Evolutionary conservation across 2,888 invertebrate genomes (phyloP), one percentile per base, ranked within the genome.

Genomic region (Ferrisia virgata): DNA sequence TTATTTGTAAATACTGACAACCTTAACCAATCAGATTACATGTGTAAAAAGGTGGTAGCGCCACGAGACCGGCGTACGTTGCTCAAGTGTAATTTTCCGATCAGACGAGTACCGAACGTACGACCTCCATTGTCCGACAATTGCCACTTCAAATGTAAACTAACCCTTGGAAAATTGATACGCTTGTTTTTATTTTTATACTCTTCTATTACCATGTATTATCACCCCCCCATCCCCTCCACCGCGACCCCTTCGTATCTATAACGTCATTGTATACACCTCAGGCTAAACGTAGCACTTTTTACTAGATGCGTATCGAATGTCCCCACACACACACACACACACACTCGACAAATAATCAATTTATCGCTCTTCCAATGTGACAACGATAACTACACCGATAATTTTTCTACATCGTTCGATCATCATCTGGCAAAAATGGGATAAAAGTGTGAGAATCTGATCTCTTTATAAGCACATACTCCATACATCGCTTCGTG

Each of bases 1-100:
- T 76, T 53, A 78, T 58, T 79, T 84, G 58, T 47, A 78, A 79
- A 84, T 84, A 53, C 53, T 82, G 82, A 82, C 82, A 82, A 82
- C 25, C 72, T 72, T 82, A n/a, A 18, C 72, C 82, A 82, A 72
- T 82, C 82, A 31, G 22, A 82, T 64, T 82, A 82, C 72, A 72
- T 31, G 82, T 40, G n/a, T 40, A 72, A 28, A n/a, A 58, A 82
- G 64, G 64, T 64, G 69, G 72, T 64, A 25, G 72, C 18, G 64
- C 33, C 82, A 82, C 82, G 82, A 39, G 82, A 72, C 82, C 72
- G 43, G 43, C 82, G 82, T 43, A 69, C 72, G 82, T 72, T 18
- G 39, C 72, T 43, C 28, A 40, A 69, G 69, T 69, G 82, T 69
- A 69, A 82, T 82, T 82, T 82, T 82, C 82, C 47, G 47, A 47